Percentiles rank a stretch among this genome's conserved stretches.
Conservation (phyloP, 2,797 vertebrate genomes). For the Falco cherrug region DNA sequence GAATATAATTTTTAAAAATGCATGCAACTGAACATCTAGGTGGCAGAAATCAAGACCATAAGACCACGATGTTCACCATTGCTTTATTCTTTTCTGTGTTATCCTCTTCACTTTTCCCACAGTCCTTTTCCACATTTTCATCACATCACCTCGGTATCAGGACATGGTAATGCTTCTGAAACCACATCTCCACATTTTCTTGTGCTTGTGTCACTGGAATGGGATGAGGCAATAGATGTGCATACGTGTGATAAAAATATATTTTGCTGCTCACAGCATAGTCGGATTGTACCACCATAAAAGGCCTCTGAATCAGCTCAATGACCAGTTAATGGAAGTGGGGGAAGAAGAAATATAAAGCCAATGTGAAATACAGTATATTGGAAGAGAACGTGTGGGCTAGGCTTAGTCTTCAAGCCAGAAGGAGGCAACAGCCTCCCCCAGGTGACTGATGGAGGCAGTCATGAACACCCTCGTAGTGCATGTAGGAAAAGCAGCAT, state of each 20-base stretch:
- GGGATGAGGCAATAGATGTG: neutral
- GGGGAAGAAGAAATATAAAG: neutral
- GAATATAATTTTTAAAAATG: neutral
- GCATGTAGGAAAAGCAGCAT: neutral
- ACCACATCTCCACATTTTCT: neutral
- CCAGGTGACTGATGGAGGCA: neutral
- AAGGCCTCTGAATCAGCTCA: neutral
- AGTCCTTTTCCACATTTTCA: neutral
- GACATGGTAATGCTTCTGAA: neutral
- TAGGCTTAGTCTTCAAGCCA: neutral
- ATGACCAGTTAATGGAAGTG: neutral
- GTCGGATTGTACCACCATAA: neutral
- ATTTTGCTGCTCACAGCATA: neutral
- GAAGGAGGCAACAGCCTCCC: neutral
- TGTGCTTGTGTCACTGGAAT: neutral
- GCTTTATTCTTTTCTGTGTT: neutral
- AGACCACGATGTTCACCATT: neutral
- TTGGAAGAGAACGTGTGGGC: neutral
- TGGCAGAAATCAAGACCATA: neutral
- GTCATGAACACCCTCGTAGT: neutral
- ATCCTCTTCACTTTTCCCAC: neutral
- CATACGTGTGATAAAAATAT: neutral
- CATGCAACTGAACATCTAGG: neutral
- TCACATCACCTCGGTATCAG: neutral
- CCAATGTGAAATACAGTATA: neutral